These are phyloP conservation scores for Lepus europaeus DNA, from an alignment of 2,113 vertebrate genomes.

Conservation along the genomic window DNA sequence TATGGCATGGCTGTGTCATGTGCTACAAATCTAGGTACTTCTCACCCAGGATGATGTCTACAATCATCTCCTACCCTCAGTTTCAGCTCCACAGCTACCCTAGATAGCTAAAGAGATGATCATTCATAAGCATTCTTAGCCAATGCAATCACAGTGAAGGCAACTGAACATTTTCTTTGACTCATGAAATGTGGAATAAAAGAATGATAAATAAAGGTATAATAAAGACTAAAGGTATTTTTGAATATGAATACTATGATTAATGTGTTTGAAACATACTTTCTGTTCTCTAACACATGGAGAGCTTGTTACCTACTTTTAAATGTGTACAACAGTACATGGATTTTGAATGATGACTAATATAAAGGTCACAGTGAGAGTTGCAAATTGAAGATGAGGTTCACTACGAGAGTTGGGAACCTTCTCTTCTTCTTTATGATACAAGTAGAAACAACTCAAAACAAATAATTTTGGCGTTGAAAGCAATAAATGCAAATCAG, in stretches of 20 bases:
- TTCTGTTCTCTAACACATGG: not conserved
- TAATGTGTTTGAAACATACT: not conserved
- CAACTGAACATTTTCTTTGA: not conserved
- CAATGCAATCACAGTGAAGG: not conserved
- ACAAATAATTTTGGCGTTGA: not conserved
- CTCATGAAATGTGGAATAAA: not conserved
- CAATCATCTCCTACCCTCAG: not conserved
- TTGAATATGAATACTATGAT: not conserved
- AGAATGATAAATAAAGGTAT: not conserved
- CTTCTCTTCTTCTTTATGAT: not conserved
- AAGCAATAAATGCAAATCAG: conserved; percentile 30
- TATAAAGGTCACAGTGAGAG: conserved; percentile 2
- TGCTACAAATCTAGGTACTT: not conserved
- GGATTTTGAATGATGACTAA: conserved; percentile 12
- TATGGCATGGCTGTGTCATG: not conserved
- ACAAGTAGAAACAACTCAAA: conserved; percentile 26
- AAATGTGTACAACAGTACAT: not conserved
- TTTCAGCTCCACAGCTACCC: not conserved
- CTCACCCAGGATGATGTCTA: not conserved
- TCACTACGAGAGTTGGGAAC: not conserved
- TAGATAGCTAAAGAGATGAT: not conserved
- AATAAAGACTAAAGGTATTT: not conserved
- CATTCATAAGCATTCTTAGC: not conserved
- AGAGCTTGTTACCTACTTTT: conserved; percentile 16
- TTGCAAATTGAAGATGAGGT: not conserved